phyloP scores from a whole-genome alignment of 2,888 invertebrate species.

The Hypomecis atomaria region DNA sequence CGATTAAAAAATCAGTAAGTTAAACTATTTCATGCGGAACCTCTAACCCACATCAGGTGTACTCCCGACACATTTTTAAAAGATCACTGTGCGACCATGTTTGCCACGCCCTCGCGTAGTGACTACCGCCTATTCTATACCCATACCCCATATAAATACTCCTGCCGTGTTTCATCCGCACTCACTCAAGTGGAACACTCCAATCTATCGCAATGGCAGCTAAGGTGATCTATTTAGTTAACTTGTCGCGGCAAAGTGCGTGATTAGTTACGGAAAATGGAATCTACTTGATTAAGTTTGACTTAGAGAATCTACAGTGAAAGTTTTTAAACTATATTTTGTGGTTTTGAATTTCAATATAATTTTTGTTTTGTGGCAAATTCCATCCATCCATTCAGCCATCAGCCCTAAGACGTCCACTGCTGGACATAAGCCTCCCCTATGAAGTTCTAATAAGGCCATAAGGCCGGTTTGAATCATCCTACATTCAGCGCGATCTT shows the following conservation, averaged over 20 bases:
- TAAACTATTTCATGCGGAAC: conserved; percentile 34
- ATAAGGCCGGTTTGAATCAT: too few species aligned
- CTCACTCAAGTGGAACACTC: conserved; percentile 70
- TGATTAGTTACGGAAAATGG: conserved; percentile 15
- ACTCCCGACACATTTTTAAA: conserved; percentile 54
- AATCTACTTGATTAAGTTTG: conserved; percentile 14
- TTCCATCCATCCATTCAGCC: neutral
- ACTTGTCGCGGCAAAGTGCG: conserved; percentile 46
- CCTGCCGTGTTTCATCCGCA: conserved; percentile 57
- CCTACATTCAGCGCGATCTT: too few species aligned
- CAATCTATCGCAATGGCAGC: conserved; percentile 76
- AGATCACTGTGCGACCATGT: conserved; percentile 70
- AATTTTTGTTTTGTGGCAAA: neutral
- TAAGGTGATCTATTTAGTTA: conserved; percentile 69
- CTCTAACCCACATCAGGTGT: neutral
- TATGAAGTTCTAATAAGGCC: too few species aligned
- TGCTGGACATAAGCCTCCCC: too few species aligned
- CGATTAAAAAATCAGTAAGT: neutral
- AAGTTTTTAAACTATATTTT: too few species aligned
- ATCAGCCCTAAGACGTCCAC: too few species aligned
- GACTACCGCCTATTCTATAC: conserved; percentile 25
- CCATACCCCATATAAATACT: conserved; percentile 71
- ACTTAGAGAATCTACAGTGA: neutral
- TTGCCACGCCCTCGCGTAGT: conserved; percentile 71
- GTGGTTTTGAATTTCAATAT: too few species aligned